Percentiles rank a stretch among this genome's conserved stretches.
phyloP scores from a whole-genome alignment of 53 echinoderm and acorn worm genomes.

The Temnopleurus reevesii region DNA sequence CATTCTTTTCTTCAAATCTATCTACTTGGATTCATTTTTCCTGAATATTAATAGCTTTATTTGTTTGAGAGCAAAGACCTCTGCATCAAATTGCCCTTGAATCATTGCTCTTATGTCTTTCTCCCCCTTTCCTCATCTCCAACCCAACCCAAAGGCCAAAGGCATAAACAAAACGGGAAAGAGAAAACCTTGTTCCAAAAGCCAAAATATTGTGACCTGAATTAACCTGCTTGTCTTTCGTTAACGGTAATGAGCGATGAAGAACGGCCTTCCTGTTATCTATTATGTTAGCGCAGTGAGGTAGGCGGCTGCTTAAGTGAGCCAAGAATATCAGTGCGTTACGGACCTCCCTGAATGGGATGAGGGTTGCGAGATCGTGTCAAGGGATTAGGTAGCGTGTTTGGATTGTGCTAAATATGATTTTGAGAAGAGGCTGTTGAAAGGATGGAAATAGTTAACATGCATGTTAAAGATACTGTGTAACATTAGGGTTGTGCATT shows the following conservation, averaged over 20 bases:
- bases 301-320: slow-evolving; percentile 17
- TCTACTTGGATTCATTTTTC: too few relatives aligned
- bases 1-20: too few relatives aligned
- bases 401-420: slow-evolving; percentile 32
- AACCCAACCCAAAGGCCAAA: not conserved
- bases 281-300: slow-evolving; percentile 51
- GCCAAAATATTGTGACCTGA: slow-evolving; percentile 44
- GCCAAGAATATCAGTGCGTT: not conserved
- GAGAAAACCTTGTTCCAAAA: slow-evolving; percentile 6
- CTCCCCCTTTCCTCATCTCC: not conserved
- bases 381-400: not conserved
- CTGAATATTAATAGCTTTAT: too few relatives aligned
- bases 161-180: not conserved
- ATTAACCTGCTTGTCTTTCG: slow-evolving; percentile 44
- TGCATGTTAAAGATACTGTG: slow-evolving; percentile 7
- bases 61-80: not conserved
- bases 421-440: not conserved
- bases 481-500: too few relatives aligned
- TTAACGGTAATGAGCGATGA: slow-evolving; percentile 40
- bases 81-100: not conserved
- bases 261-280: slow-evolving; percentile 40
- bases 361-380: not conserved
- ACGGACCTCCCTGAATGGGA: not conserved
- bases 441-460: slow-evolving; percentile 36
- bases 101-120: not conserved